Percentiles rank a stretch among this genome's conserved stretches.
These are phyloP conservation scores for Drepana arcuata DNA, from an alignment of 1,140 invertebrate species.

Conservation along the genomic window DNA sequence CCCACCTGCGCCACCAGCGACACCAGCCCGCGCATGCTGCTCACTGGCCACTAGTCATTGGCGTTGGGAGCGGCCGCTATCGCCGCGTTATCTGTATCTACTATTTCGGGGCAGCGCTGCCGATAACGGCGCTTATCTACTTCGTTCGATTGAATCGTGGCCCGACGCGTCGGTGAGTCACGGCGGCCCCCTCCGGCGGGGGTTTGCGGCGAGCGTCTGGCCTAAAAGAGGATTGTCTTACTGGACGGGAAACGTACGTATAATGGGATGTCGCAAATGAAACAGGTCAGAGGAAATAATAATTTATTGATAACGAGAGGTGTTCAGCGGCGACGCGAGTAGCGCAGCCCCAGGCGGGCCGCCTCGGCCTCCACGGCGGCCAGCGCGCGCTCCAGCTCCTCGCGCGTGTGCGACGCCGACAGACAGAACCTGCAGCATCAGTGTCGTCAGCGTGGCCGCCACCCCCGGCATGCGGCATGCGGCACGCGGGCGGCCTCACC, in stretches of 20 bases:
- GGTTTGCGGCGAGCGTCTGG: no score
- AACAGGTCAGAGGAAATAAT: no score
- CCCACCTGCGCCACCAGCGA: neutral
- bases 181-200: no score
- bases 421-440: slow-evolving; percentile 82
- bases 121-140: slow-evolving; percentile 1
- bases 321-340: slow-evolving; percentile 70
- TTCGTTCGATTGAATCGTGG: no score
- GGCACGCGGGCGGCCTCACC: slow-evolving; percentile 45
- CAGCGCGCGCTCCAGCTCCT: slow-evolving; percentile 93
- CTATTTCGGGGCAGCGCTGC: no score
- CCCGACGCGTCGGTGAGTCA: no score
- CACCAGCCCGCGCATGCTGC: neutral
- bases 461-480: no score
- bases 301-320: slow-evolving; percentile 38
- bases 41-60: neutral
- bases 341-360: slow-evolving; percentile 80
- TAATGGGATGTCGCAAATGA: no score
- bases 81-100: neutral
- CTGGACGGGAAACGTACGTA: no score
- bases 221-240: no score
- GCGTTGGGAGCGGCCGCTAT: neutral
- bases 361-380: slow-evolving; percentile 80
- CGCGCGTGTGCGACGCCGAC: slow-evolving; percentile 95
- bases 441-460: no score